Evolutionary conservation across 2,888 invertebrate species (phyloP), one percentile per base, ranked within the genome.

Genomic region (Zaprionus bogoriensis): DNA sequence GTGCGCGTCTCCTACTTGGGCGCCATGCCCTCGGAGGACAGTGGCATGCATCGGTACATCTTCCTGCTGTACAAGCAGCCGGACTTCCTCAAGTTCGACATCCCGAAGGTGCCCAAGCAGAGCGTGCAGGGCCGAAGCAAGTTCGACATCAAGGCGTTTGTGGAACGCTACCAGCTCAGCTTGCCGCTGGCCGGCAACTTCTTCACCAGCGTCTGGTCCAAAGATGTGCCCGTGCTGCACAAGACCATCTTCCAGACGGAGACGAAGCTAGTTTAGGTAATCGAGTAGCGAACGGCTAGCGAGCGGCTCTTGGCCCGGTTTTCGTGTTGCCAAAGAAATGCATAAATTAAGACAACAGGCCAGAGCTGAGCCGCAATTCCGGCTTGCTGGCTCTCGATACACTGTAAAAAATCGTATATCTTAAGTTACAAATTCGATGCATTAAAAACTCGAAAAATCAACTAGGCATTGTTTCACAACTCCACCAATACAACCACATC

Each of bases 1-100:
- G 92, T 92, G 0, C 92, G 97, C 0, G 93, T 95, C 0, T 94
- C 93, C 17, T 98, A 97, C 90, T 90, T 95, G 36, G 97, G 97
- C 19, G 93, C 97, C 20, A 96, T 96, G 28, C 97, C 98, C 0
- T 96, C 97, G 25, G 90, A 93, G 68, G 94, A 80, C 1, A 94
- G 95, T 10, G 95, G 93, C 9, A 91, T 93, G 6, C 96, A 96
- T 88, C 93, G 96, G 51, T 96, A 96, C 90, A 94, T 96, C 12
- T 95, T 94, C 88, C 90, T 96, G 28, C 91, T 95, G 0, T 97
- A 94, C 92, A 93, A 94, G 78, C 96, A 97, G 78, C 17, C 53
- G 2, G 90, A 89, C 1, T 93, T 93, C 67, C 75, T 94, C 0
- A 89, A 74, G 5, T 94, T 94, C 69, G 91, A 92, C 36, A 93